Evolutionary conservation across 2,797 vertebrate species (phyloP).

Genomic region (Clarias fuscus): DNA sequence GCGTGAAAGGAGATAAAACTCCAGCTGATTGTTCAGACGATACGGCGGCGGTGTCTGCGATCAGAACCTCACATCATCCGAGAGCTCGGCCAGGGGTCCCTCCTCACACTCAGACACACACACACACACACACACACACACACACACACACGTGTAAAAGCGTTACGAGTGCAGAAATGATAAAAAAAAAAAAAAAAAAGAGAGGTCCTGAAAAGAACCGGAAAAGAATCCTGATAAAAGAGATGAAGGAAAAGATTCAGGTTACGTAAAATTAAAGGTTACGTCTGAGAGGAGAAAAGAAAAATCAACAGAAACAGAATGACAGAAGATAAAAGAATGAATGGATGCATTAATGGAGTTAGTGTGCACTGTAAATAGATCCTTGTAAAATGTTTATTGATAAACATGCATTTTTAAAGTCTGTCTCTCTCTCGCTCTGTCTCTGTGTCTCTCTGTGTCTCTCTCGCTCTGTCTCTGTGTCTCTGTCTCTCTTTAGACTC

Average conservation of each 20-base stretch:
- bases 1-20: constrained; percentile 72
- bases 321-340: not conserved
- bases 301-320: not conserved
- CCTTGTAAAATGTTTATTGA: not conserved
- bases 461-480: not conserved
- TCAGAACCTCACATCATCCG: constrained; percentile 54
- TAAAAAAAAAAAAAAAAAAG: not conserved
- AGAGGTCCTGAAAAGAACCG: not conserved
- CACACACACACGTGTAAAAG: not conserved
- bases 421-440: not conserved
- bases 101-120: not conserved
- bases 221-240: not conserved
- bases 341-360: not conserved
- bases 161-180: not conserved
- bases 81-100: not conserved
- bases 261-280: not conserved
- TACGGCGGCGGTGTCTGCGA: constrained; percentile 53
- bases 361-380: not conserved
- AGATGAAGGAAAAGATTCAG: not conserved
- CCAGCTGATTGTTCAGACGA: constrained; percentile 63
- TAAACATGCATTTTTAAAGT: not conserved
- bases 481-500: constrained; percentile 75
- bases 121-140: too few species aligned
- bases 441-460: not conserved
- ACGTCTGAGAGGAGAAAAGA: not conserved